Evolutionary conservation across 2,113 vertebrate species (phyloP), one percentile per base, ranked within the genome.

Genomic region (Sula dactylatra): DNA sequence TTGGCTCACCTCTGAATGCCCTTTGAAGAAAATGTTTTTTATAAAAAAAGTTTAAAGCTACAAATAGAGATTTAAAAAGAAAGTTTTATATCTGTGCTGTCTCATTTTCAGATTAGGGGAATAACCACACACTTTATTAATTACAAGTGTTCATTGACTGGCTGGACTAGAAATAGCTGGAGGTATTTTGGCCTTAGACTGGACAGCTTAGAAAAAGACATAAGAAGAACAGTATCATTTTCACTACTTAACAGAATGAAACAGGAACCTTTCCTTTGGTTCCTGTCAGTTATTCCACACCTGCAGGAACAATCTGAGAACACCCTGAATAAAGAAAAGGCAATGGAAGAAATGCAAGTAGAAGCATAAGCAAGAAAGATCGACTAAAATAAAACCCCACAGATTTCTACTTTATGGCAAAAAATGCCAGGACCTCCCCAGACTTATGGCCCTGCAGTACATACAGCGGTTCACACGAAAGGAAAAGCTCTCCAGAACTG

Each of bases 391-490:
- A 67, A 40, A 40, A 8, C 1, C 2, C 5, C 13, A 9, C 6
- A 29, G 19, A 70, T 65, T 65, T 80, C 5, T 4, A 27, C 7
- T n/a, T 15, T 4, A 9, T 1, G 21, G 50, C 12, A n/a, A 55
- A 56, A 17, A 7, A 7, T 2, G 1, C 13, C 49, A 85, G 18
- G 13, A 7, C 7, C 8, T 77, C 10, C 38, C n/a, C 61, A 71
- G 13, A 54, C 50, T 74, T 32, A 1, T 1, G 11, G 67, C 21
- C 79, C 54, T 61, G 82, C 61, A 62, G 82, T 4, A 7, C 26
- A 11, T 0, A 5, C 8, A 24, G 78, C 1, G 44, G 13, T 6
- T 69, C 21, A 40, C 0, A 7, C 4, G 10, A 45, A 38, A 74
- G 5, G 38, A 71, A 32, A 17, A 4, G 1, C 38, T 54, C 50